Percentiles rank a stretch among this genome's conserved stretches.
phyloP scores from a whole-genome alignment of 2,797 vertebrate genomes.

The Dicrostonyx torquatus region DNA sequence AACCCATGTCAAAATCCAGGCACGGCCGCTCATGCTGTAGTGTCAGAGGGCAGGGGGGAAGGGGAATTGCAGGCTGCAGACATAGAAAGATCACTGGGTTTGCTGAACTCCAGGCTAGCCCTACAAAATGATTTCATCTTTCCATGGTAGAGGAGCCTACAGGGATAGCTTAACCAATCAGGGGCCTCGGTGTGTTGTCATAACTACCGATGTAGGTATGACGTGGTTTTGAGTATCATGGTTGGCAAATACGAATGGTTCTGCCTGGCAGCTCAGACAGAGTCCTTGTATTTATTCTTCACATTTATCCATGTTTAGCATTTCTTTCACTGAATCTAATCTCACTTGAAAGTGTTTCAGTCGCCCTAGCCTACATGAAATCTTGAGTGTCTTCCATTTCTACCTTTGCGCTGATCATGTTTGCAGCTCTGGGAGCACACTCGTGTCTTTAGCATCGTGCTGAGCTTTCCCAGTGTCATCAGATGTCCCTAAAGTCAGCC shows the following conservation, averaged over 20 bases:
- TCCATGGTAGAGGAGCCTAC: accelerated
- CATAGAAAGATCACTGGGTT: background rate
- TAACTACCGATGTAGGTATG: background rate
- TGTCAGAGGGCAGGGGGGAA: accelerated
- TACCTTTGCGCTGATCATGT: background rate
- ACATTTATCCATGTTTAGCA: background rate
- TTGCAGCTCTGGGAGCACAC: background rate
- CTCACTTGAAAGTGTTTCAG: background rate
- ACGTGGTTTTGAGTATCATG: background rate
- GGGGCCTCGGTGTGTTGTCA: background rate
- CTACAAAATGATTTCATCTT: background rate
- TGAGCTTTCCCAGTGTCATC: background rate
- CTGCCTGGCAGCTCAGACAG: background rate
- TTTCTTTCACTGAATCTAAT: background rate
- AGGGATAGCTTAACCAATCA: background rate
- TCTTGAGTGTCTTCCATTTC: background rate
- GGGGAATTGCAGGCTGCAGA: background rate
- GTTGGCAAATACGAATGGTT: background rate
- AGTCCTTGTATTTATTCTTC: background rate
- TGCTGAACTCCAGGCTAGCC: background rate
- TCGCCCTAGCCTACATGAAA: background rate
- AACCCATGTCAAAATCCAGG: background rate
- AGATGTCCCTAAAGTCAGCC: background rate
- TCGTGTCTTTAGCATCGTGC: background rate
- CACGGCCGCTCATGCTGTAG: background rate